These are phyloP conservation scores for Cirrhinus mrigala DNA, from an alignment of 2,797 vertebrate genomes.

Conservation along the genomic window DNA sequence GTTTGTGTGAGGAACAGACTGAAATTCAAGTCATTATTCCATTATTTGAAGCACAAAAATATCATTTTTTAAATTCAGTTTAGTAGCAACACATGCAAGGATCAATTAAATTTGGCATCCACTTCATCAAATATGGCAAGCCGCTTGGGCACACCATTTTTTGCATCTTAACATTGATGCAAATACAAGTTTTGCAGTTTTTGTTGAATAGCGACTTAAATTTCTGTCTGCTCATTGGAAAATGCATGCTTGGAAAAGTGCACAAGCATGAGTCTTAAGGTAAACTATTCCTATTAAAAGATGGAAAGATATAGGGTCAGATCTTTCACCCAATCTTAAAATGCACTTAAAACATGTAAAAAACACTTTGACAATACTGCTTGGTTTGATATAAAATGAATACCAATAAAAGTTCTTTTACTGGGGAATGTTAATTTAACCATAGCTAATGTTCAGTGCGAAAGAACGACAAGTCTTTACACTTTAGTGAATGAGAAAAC, in stretches of 20 bases:
- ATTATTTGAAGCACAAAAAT: too few relatives aligned
- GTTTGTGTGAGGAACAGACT: background rate
- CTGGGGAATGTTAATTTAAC: background rate
- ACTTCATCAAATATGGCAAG: background rate
- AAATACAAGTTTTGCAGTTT: background rate
- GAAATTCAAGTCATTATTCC: background rate
- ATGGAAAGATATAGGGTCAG: background rate
- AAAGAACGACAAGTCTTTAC: background rate
- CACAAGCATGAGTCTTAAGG: background rate
- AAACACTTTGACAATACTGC: background rate
- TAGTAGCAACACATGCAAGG: background rate
- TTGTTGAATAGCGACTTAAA: background rate
- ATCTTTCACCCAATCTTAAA: background rate
- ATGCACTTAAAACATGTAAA: background rate
- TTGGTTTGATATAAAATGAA: background rate
- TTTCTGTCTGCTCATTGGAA: background rate
- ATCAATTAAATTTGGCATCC: background rate
- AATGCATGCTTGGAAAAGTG: background rate
- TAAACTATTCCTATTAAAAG: background rate
- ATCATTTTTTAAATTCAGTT: background rate
- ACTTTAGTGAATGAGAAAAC: conserved; percentile 14
- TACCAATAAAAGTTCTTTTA: background rate
- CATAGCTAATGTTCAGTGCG: background rate
- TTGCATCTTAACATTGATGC: background rate
- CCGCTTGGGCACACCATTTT: background rate